A percentile compares a stretch with the other conserved stretches of the same genome.
These are phyloP conservation scores for Cyprinodon brontotheroides DNA, from an alignment of 2,113 vertebrate species.

Conservation along the genomic window DNA sequence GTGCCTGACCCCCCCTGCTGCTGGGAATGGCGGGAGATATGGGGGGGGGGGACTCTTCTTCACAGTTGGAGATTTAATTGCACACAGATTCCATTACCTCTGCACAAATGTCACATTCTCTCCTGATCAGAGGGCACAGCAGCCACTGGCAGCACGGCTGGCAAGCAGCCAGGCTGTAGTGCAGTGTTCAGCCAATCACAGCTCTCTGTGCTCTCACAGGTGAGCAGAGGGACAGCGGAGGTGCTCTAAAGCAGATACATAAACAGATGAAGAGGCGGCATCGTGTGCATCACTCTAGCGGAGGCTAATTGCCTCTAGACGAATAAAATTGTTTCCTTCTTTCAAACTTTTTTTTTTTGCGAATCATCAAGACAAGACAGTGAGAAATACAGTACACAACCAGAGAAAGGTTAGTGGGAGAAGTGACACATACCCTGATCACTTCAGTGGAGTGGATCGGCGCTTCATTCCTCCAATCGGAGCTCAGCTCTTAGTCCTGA, in stretches of 20 bases:
- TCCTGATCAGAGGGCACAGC: constrained; percentile 90
- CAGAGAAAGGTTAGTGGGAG: constrained; percentile 12
- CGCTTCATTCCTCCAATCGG: constrained; percentile 76
- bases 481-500: constrained; percentile 56
- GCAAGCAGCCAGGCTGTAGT: constrained; percentile 84
- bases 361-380: constrained; percentile 21
- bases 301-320: neutral
- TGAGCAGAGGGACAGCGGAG: constrained; percentile 51
- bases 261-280: neutral
- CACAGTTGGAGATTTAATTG: constrained; percentile 88
- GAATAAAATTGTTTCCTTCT: too few relatives aligned
- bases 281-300: neutral
- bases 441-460: constrained; percentile 62
- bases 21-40: constrained; percentile 71
- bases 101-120: constrained; percentile 94
- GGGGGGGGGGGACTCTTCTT: constrained; percentile 78
- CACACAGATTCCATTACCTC: constrained; percentile 92
- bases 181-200: constrained; percentile 85
- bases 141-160: constrained; percentile 85
- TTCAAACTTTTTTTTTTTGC: too few relatives aligned
- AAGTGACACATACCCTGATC: constrained; percentile 71
- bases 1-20: constrained; percentile 75
- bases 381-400: neutral
- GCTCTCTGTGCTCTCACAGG: constrained; percentile 76
- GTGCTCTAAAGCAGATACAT: neutral